Base-by-base conservation (phyloP, 2,113 vertebrate species). In the Plectropomus leopardus region DNA sequence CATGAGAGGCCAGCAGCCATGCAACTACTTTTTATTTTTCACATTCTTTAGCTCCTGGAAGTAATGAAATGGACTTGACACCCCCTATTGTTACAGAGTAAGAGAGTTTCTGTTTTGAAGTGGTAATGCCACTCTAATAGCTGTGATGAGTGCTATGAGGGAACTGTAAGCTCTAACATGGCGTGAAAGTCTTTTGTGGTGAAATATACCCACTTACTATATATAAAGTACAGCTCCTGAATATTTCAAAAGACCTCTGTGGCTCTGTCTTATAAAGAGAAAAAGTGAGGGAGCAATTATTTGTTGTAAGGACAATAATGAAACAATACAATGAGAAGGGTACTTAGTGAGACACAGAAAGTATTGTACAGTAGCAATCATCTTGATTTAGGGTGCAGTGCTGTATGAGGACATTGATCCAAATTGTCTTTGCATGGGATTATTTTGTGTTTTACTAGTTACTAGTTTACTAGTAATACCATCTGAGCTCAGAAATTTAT, bases 101-200 rank as follows among this genome's bases (percentile, higher is more conserved):
- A 82, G 63, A 86, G 86, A 77, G 80, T 86, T 89, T 91, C 48
- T 88, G 90, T 92, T 92, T 93, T 94, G 94, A 93, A 93, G 91
- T 92, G 91, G 84, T 91, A 92, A 94, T 93, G 88, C 82, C 42
- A 42, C 70, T 84, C 78, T 93, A 93, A 93, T 94, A 83, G 85
- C 86, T 85, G 80, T 84, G 91, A 90, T 93, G 91, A 93, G 72
- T 83, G 84, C 90, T 90, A 84, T 48, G 74, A 88, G 89, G 85
- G 72, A 87, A 90, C 75, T 84, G 86, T 76, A 72, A 80, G 83
- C 89, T 71, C 70, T 93, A 93, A 93, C 80, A 51, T 66, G 72
- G 90, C 60, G 83, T 86, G 91, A 93, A 89, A 66, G 83, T 83
- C 86, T 86, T 92, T 93, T 93, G 91, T 91, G 36, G 72, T 72